These are phyloP conservation scores for Anniella stebbinsi DNA, from an alignment of 2,797 vertebrate species.

Conservation along the genomic window DNA sequence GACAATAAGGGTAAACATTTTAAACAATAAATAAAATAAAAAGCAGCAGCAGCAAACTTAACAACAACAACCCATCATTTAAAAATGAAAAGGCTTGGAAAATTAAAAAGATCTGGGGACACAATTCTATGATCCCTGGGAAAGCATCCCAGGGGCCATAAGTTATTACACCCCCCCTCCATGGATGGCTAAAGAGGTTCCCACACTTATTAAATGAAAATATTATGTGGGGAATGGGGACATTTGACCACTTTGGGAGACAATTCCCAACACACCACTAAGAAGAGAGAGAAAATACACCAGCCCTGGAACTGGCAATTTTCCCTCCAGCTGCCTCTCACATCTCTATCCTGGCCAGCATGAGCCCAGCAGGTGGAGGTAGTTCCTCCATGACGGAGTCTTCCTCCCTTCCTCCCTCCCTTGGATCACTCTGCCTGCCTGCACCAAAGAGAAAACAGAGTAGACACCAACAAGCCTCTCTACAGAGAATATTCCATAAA, in stretches of 20 bases:
- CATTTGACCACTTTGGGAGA: neutral
- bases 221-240: neutral
- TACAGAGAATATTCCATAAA: neutral
- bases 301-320: neutral
- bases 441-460: neutral
- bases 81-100: neutral
- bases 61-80: neutral
- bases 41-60: neutral
- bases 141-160: neutral
- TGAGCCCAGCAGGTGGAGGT: neutral
- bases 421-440: neutral
- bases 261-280: neutral
- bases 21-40: neutral
- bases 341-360: neutral
- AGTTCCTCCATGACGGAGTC: neutral
- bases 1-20: neutral
- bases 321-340: neutral
- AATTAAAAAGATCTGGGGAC: neutral
- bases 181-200: neutral
- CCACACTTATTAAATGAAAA: neutral
- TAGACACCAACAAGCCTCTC: no score
- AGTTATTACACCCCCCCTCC: neutral
- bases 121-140: neutral
- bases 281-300: neutral
- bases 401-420: no score